Conservation (phyloP, 2,113 vertebrate species). For the Larimichthys polyactis region DNA sequence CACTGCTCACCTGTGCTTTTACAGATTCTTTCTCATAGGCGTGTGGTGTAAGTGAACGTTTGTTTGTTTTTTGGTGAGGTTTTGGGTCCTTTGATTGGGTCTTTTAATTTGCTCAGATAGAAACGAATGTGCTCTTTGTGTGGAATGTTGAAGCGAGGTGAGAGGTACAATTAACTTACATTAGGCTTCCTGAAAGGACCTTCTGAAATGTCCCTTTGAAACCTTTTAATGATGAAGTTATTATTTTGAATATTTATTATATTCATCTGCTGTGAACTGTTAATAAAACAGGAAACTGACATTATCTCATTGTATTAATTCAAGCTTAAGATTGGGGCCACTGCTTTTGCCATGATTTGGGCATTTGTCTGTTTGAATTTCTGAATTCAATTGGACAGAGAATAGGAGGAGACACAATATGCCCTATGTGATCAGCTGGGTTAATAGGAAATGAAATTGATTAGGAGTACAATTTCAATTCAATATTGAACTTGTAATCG, state of each 20-base stretch:
- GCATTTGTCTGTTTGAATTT: slow-evolving; percentile 29
- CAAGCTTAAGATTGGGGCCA: slow-evolving; percentile 22
- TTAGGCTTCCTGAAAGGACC: slow-evolving; percentile 1
- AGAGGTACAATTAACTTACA: not conserved
- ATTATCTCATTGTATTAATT: slow-evolving; percentile 47
- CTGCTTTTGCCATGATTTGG: slow-evolving; percentile 33
- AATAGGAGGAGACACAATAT: not conserved
- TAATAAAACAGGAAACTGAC: slow-evolving; percentile 23
- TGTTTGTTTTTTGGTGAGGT: not conserved
- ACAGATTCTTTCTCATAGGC: slow-evolving; percentile 5
- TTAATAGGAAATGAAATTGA: slow-evolving; percentile 52
- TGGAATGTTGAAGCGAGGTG: not conserved
- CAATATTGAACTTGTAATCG: slow-evolving; percentile 29
- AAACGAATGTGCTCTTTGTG: slow-evolving; percentile 30
- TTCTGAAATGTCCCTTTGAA: slow-evolving; percentile 14
- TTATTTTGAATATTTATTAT: slow-evolving; percentile 33
- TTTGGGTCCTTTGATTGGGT: not conserved
- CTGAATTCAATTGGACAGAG: slow-evolving; percentile 3
- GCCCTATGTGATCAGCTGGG: slow-evolving; percentile 13
- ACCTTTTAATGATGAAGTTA: slow-evolving; percentile 42
- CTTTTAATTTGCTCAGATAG: not conserved
- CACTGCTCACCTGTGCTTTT: slow-evolving; percentile 1
- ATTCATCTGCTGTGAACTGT: slow-evolving; percentile 13
- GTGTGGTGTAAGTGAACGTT: not conserved
- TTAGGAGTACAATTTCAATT: slow-evolving; percentile 28